Conservation (phyloP, 2,888 invertebrate genomes). For the Linnaemya tessellans region DNA sequence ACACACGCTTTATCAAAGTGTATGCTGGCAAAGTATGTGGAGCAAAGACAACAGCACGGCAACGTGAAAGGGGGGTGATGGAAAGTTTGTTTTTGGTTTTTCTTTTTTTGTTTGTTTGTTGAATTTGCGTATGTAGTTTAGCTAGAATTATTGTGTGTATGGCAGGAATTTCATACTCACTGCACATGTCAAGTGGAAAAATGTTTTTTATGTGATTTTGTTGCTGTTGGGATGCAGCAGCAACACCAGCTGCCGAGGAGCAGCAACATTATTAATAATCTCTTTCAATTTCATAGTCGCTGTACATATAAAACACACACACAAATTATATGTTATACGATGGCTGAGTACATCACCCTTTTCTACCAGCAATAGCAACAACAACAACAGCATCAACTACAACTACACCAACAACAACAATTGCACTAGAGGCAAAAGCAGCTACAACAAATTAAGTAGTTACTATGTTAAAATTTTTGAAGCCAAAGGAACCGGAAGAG, state of each 20-base stretch:
- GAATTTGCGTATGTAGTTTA: slow-evolving; percentile 50
- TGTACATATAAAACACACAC: slow-evolving; percentile 22
- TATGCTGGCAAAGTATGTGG: not conserved
- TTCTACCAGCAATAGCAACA: slow-evolving; percentile 38
- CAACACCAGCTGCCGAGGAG: slow-evolving; percentile 53
- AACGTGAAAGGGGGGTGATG: not conserved
- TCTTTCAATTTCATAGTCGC: slow-evolving; percentile 46
- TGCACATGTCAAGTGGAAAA: slow-evolving; percentile 75
- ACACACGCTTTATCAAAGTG: slow-evolving; percentile 30
- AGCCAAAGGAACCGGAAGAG: not conserved
- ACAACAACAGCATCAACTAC: slow-evolving; percentile 16
- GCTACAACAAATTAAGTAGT: slow-evolving; percentile 65
- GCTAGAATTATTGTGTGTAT: slow-evolving; percentile 35
- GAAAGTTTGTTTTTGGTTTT: not conserved
- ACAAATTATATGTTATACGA: slow-evolving; percentile 47
- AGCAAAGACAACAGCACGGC: slow-evolving; percentile 11
- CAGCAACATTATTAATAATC: slow-evolving; percentile 61
- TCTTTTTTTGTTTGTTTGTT: slow-evolving; percentile 6
- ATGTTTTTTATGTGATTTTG: slow-evolving; percentile 22
- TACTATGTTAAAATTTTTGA: slow-evolving; percentile 58
- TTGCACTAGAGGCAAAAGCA: not conserved
- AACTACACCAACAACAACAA: slow-evolving; percentile 32
- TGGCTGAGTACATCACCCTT: slow-evolving; percentile 67
- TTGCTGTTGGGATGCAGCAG: slow-evolving; percentile 57
- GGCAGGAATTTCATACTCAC: slow-evolving; percentile 68